phyloP scores from a whole-genome alignment of 2,888 invertebrate species.

The Folsomia candida region DNA sequence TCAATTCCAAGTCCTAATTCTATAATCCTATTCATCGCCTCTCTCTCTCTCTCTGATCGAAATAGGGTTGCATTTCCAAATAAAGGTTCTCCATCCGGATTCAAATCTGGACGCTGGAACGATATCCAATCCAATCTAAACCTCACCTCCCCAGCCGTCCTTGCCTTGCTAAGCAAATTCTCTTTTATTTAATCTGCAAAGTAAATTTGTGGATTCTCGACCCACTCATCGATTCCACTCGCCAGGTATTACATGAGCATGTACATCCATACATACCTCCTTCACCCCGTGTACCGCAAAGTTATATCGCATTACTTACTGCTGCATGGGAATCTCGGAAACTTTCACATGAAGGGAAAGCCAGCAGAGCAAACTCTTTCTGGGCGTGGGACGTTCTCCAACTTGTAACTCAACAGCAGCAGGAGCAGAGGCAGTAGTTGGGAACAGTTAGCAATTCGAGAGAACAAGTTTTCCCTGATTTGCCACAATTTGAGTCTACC shows the following conservation, averaged over 20 bases:
- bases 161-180: too few relatives aligned
- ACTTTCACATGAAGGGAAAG: too few relatives aligned
- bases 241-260: background rate
- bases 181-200: conserved; percentile 20
- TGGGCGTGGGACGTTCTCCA: too few relatives aligned
- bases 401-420: too few relatives aligned
- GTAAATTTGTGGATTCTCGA: conserved; percentile 8
- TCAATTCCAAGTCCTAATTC: conserved; percentile 14
- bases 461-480: background rate
- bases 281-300: background rate
- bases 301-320: background rate
- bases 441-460: too few relatives aligned
- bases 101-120: background rate
- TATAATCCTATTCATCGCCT: conserved; percentile 9
- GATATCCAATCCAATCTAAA: too few relatives aligned
- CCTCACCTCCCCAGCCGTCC: too few relatives aligned
- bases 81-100: background rate
- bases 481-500: background rate
- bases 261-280: background rate
- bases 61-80: background rate
- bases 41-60: too few relatives aligned
- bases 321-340: background rate
- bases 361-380: too few relatives aligned
- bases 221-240: too few relatives aligned
- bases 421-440: too few relatives aligned